A percentile compares a stretch with the other conserved stretches of the same genome.
Conservation (phyloP, 2,113 vertebrate species). For the Baryphthengus martii region DNA sequence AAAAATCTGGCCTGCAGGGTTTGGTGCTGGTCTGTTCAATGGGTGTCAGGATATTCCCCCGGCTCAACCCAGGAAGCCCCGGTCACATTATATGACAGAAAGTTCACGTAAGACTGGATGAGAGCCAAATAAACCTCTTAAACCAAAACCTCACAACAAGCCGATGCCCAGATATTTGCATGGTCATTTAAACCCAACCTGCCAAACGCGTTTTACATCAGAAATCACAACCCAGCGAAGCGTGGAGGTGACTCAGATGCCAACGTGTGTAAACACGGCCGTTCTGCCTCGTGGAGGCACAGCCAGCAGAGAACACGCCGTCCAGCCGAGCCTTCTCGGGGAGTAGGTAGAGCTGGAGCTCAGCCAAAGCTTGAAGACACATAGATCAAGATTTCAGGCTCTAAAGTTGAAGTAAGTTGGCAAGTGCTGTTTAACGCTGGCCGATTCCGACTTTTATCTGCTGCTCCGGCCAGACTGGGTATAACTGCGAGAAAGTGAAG, state of each 20-base stretch:
- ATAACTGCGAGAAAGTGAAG: background rate
- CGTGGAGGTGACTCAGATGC: background rate
- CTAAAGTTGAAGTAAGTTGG: background rate
- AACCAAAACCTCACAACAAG: background rate
- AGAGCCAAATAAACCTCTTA: background rate
- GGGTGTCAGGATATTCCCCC: background rate
- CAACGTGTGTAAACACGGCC: background rate
- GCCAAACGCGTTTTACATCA: background rate
- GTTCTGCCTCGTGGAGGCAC: background rate
- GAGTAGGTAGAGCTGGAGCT: background rate
- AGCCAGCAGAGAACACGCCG: rapidly evolving
- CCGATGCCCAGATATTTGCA: rapidly evolving
- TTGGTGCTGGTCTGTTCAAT: background rate
- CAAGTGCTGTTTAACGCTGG: background rate
- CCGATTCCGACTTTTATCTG: background rate
- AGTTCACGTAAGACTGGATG: background rate
- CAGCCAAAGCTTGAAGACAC: background rate
- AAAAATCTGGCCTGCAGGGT: background rate
- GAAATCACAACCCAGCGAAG: background rate
- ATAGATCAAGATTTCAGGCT: background rate
- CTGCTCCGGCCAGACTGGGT: background rate
- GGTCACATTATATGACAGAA: background rate
- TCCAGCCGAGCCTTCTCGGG: background rate
- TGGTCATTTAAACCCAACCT: background rate
- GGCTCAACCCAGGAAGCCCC: background rate